phyloP scores from a whole-genome alignment of 2,888 invertebrate species.

The Drosophila helvetica region DNA sequence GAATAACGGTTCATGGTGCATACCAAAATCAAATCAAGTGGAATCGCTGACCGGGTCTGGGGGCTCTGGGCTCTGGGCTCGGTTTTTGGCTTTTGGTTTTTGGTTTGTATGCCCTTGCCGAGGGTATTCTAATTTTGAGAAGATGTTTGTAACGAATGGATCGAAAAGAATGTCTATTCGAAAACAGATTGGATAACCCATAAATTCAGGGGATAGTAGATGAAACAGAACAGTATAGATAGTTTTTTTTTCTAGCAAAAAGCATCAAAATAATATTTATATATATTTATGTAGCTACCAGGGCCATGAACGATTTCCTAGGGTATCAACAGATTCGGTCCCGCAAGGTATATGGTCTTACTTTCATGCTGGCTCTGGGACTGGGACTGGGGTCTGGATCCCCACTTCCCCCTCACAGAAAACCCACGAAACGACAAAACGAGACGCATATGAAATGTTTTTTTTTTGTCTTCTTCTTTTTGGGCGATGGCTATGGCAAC shows the following conservation, averaged over 20 bases:
- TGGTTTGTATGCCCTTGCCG: not conserved
- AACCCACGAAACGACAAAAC: slow-evolving; percentile 68
- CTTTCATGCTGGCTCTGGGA: not conserved
- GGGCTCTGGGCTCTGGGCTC: slow-evolving; percentile 4
- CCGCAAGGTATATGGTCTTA: not conserved
- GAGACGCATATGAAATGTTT: slow-evolving; percentile 68
- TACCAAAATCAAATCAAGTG: slow-evolving; percentile 80
- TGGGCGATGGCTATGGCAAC: slow-evolving; percentile 60
- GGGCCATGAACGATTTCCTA: not conserved
- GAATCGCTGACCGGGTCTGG: slow-evolving; percentile 55
- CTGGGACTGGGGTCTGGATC: slow-evolving; percentile 15
- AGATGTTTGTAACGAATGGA: not conserved
- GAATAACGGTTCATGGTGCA: slow-evolving; percentile 77
- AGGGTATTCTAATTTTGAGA: not conserved
- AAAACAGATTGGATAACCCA: too few species aligned
- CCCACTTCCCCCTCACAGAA: slow-evolving; percentile 55
- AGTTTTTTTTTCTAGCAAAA: too few species aligned
- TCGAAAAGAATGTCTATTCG: too few species aligned
- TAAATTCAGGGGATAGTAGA: too few species aligned
- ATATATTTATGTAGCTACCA: too few species aligned
- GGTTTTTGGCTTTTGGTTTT: slow-evolving; percentile 28
- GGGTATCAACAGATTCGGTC: not conserved
- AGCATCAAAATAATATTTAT: too few species aligned
- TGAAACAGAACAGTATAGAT: too few species aligned
- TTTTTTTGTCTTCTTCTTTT: slow-evolving; percentile 38